Percentiles rank a stretch among this genome's conserved stretches.
Conservation (phyloP, 2,888 invertebrate species). For the Coelopa pilipes region DNA sequence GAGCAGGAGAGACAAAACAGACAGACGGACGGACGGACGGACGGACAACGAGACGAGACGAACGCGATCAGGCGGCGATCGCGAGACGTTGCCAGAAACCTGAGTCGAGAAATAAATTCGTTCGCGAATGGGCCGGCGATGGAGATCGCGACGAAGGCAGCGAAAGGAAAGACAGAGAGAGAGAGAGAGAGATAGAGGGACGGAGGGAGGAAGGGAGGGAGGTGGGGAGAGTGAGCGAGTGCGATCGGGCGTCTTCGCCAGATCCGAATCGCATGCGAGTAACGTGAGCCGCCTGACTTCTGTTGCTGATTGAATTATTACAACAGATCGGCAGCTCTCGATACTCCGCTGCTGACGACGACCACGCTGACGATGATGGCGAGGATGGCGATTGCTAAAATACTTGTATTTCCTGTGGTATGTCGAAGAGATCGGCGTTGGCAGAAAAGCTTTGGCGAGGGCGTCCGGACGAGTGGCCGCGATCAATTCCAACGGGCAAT, state of each 20-base stretch:
- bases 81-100: neutral
- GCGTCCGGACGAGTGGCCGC: no score
- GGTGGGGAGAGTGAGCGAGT: neutral
- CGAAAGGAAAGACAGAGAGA: no score
- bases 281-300: constrained; percentile 50
- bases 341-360: constrained; percentile 38
- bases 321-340: constrained; percentile 42
- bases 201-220: no score
- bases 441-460: no score
- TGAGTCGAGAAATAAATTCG: constrained; percentile 27
- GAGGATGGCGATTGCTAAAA: neutral
- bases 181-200: no score
- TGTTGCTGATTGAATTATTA: constrained; percentile 51
- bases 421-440: neutral
- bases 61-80: neutral
- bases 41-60: constrained; percentile 10
- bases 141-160: no score
- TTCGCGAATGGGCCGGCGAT: constrained; percentile 7
- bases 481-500: no score
- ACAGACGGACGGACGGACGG: neutral
- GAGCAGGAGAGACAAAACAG: no score
- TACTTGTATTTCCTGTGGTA: neutral
- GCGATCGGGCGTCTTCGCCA: neutral
- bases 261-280: constrained; percentile 31
- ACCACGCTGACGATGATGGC: neutral